Conservation (phyloP, 2,797 vertebrate species). For the Malurus leucopterus region DNA sequence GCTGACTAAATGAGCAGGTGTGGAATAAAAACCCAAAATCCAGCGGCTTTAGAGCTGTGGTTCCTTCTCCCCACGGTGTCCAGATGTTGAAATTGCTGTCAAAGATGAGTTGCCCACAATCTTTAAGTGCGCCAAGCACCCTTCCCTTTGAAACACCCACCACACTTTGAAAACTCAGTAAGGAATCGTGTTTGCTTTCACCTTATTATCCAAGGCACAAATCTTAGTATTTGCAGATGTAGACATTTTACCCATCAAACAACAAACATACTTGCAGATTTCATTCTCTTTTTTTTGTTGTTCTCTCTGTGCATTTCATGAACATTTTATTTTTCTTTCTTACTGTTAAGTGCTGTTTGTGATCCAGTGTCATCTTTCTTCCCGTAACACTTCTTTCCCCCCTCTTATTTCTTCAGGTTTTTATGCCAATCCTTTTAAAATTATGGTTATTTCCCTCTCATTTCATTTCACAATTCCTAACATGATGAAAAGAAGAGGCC, state of each 20-base stretch:
- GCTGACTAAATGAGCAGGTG: not conserved
- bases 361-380: not conserved
- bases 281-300: accelerated
- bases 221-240: not conserved
- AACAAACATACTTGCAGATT: not conserved
- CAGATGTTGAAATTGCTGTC: not conserved
- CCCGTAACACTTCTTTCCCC: not conserved
- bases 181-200: not conserved
- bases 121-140: not conserved
- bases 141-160: too few relatives aligned
- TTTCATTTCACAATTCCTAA: not conserved
- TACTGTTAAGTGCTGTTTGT: not conserved
- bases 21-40: not conserved
- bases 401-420: not conserved
- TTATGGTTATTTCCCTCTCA: not conserved
- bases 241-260: not conserved
- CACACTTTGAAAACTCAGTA: not conserved
- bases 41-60: not conserved
- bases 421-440: not conserved
- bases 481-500: not conserved
- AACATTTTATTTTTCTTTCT: not conserved
- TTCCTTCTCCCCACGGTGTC: accelerated
- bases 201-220: not conserved
- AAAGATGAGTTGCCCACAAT: accelerated
- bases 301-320: not conserved